A percentile compares a stretch with the other conserved stretches of the same genome.
Evolutionary conservation across 1,140 invertebrate genomes (phyloP).

Genomic region (Bemisia tabaci): DNA sequence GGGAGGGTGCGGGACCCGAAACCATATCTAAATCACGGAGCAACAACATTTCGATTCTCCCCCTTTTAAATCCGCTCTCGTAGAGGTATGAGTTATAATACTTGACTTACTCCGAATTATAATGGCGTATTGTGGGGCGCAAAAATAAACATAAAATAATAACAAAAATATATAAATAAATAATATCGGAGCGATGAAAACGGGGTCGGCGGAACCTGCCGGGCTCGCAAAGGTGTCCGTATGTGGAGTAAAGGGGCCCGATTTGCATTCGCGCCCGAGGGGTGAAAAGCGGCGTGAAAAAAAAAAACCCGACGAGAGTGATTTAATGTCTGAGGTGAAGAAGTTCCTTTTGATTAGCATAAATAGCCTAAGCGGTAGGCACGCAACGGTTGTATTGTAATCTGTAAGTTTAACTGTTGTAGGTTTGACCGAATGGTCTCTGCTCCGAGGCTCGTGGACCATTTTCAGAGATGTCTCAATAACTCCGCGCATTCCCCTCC

Average conservation of each 20-base stretch:
- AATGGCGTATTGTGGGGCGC: neutral
- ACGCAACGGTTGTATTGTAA: neutral
- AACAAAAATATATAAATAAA: neutral
- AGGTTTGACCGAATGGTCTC: neutral
- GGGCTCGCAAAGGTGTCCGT: neutral
- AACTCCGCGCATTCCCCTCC: neutral
- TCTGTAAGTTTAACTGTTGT: neutral
- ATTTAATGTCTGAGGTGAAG: neutral
- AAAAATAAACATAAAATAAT: conserved; percentile 1
- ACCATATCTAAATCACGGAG: neutral
- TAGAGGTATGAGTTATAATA: neutral
- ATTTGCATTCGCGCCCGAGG: neutral
- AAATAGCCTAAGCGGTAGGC: neutral
- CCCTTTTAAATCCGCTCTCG: neutral
- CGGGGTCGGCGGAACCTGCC: neutral
- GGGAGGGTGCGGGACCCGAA: neutral
- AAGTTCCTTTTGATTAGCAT: neutral
- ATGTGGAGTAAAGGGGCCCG: neutral
- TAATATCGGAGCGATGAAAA: neutral
- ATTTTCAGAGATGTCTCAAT: neutral
- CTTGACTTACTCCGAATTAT: neutral
- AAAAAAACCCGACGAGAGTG: neutral
- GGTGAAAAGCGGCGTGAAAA: neutral
- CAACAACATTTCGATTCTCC: neutral
- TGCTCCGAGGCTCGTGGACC: neutral